A percentile compares a stretch with the other conserved stretches of the same genome.
phyloP scores from a whole-genome alignment of 1,140 invertebrate species.

The Metopolophium dirhodum region DNA sequence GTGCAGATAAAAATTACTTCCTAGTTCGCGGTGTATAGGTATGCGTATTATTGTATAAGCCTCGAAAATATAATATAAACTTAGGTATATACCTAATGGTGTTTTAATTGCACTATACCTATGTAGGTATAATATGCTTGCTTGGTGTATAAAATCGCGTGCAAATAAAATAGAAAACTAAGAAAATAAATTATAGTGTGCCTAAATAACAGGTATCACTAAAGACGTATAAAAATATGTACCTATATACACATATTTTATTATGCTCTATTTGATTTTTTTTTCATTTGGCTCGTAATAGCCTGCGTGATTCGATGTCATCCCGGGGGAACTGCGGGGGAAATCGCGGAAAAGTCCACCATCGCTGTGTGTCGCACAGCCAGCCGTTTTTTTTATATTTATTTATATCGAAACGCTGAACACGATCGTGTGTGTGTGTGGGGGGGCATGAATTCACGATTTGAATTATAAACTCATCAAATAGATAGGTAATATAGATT shows the following conservation, averaged over 20 bases:
- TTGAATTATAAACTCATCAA: too few species aligned
- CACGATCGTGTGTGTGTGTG: too few species aligned
- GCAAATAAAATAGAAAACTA: not conserved
- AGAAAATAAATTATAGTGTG: not conserved
- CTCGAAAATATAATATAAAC: not conserved
- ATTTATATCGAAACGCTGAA: too few species aligned
- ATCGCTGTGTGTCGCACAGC: too few species aligned
- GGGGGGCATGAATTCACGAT: too few species aligned
- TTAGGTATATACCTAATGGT: not conserved
- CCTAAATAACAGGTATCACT: not conserved
- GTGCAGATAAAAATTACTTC: not conserved
- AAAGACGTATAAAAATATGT: not conserved
- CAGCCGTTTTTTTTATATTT: not conserved
- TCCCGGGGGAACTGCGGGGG: too few species aligned
- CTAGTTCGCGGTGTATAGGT: not conserved
- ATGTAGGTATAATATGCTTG: not conserved
- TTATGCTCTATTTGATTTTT: not conserved
- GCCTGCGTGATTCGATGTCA: not conserved
- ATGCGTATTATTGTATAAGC: not conserved
- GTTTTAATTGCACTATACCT: not conserved
- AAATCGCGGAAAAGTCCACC: not conserved
- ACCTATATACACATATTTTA: too few species aligned
- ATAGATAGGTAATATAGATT: too few species aligned
- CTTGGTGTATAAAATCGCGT: not conserved
- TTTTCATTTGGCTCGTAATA: not conserved